phyloP scores from a whole-genome alignment of 2,797 vertebrate species.

The Phaenicophaeus curvirostris region DNA sequence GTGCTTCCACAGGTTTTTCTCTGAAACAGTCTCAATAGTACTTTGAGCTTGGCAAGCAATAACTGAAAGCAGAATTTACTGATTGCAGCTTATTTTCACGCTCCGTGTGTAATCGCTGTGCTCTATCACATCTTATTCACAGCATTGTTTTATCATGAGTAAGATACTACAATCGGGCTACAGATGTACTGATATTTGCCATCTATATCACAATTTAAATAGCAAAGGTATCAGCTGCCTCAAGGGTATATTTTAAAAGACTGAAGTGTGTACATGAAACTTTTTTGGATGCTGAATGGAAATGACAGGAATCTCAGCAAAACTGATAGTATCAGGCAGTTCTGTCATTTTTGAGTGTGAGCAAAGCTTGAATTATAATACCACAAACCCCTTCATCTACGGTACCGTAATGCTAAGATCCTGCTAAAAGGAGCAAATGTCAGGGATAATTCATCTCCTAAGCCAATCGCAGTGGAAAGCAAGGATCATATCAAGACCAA shows the following conservation, averaged over 20 bases:
- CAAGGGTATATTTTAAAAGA: background rate
- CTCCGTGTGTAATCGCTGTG: background rate
- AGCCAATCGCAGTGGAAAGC: conserved; percentile 29
- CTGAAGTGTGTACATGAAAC: background rate
- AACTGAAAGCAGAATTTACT: background rate
- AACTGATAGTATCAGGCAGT: background rate
- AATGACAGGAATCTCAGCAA: background rate
- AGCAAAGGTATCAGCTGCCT: background rate
- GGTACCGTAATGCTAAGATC: background rate
- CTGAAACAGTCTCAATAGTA: background rate
- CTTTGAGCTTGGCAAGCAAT: background rate
- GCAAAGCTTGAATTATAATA: background rate
- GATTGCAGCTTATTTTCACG: background rate
- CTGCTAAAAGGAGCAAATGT: conserved; percentile 28
- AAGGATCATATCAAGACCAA: conserved; percentile 56
- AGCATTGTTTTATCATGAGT: background rate
- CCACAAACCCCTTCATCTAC: background rate
- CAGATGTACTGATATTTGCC: background rate
- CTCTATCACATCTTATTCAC: background rate
- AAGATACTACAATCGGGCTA: fast-evolving
- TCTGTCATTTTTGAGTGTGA: background rate
- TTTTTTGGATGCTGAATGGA: background rate
- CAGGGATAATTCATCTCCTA: conserved; percentile 15
- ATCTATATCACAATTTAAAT: background rate
- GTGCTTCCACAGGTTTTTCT: background rate